Evolutionary conservation across 2,113 vertebrate genomes (phyloP).

Genomic region (Rhabdornis inornatus): DNA sequence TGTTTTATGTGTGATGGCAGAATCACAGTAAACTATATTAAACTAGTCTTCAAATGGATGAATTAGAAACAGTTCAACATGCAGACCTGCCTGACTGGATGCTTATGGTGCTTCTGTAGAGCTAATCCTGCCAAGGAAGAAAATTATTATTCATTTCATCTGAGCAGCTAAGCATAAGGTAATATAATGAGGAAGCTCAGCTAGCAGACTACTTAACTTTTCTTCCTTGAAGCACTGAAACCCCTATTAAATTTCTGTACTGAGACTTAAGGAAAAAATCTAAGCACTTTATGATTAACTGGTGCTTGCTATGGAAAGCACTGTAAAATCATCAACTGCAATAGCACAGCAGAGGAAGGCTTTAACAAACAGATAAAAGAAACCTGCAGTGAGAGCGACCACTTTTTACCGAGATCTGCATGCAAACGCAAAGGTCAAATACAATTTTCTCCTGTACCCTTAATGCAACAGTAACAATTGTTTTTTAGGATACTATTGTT

Average conservation of each 20-base stretch:
- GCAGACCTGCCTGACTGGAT: not conserved
- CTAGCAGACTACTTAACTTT: conserved; percentile 33
- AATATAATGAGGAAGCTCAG: not conserved
- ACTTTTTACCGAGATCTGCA: not conserved
- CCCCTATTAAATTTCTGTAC: conserved; percentile 17
- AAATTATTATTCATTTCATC: conserved; percentile 42
- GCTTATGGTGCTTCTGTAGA: not conserved
- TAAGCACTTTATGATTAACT: conserved; percentile 26
- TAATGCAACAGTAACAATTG: not conserved
- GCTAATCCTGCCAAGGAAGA: not conserved
- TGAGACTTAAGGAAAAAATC: not conserved
- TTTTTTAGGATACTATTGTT: not conserved
- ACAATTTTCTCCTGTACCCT: not conserved
- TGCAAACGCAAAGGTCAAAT: not conserved
- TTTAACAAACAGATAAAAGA: not conserved
- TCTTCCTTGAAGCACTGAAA: conserved; percentile 39
- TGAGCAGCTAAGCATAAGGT: conserved; percentile 36
- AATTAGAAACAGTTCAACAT: conserved; percentile 3
- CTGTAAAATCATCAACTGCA: not conserved
- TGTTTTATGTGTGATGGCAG: not conserved
- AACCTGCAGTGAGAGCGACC: not conserved
- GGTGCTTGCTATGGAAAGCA: not conserved
- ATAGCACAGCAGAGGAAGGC: not conserved
- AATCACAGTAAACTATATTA: not conserved
- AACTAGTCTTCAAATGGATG: not conserved